A percentile compares a stretch with the other conserved stretches of the same genome.
Evolutionary conservation across 2,113 vertebrate species (phyloP).

Genomic region (Atrichornis clamosus): DNA sequence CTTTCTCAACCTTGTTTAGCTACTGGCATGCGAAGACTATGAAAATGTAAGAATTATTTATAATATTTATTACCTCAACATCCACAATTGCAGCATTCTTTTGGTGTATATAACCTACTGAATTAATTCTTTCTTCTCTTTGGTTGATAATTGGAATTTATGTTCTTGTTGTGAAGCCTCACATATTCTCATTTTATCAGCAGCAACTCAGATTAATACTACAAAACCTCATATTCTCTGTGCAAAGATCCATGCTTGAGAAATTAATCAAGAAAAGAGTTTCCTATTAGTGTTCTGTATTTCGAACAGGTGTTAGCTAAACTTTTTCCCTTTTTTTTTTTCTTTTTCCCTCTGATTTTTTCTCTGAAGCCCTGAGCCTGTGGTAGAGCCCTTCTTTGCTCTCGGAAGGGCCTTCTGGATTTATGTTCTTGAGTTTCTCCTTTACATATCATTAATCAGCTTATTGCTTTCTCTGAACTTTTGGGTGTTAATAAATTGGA

Average conservation of each 20-base stretch:
- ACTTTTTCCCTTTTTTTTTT: accelerated
- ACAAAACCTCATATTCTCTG: background rate
- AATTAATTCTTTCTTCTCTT: conserved; percentile 19
- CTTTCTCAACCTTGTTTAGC: background rate
- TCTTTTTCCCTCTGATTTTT: background rate
- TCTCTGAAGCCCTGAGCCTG: background rate
- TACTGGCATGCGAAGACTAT: background rate
- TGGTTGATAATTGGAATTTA: conserved; percentile 33
- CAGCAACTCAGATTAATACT: background rate
- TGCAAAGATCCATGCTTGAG: background rate
- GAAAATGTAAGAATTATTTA: conserved; percentile 19
- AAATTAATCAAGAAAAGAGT: conserved; percentile 1
- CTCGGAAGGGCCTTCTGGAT: background rate
- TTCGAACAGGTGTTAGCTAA: background rate
- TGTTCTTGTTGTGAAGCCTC: background rate
- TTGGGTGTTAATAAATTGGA: background rate
- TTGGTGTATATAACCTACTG: background rate
- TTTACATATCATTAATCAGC: background rate
- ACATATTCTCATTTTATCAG: conserved; percentile 9
- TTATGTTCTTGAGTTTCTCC: background rate
- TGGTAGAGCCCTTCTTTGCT: background rate
- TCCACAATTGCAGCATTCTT: background rate
- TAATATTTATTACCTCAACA: conserved; percentile 17
- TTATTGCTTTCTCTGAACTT: background rate
- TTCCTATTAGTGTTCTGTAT: background rate